Evolutionary conservation across 2,888 invertebrate species (phyloP).

Genomic region (Spialia ferax): DNA sequence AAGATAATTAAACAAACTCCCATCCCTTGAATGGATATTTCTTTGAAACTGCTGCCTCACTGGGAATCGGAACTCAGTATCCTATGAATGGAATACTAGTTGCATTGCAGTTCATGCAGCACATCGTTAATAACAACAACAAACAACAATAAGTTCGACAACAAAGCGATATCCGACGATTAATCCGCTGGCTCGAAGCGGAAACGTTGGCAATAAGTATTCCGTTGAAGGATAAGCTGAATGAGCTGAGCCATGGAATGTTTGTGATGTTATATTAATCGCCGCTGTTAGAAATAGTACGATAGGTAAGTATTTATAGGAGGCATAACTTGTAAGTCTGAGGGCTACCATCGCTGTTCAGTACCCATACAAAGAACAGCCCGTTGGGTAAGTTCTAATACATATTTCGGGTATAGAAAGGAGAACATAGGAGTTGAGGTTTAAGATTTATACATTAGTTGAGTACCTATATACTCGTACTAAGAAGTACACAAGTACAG

Average conservation of each 20-base stretch:
- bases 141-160: constrained; percentile 3
- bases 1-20: not conserved
- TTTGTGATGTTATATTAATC: not conserved
- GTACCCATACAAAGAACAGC: too few species aligned
- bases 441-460: too few species aligned
- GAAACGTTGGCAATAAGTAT: not conserved
- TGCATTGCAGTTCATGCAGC: not conserved
- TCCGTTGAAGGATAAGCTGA: not conserved
- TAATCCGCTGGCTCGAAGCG: not conserved
- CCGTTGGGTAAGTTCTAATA: too few species aligned
- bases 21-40: too few species aligned
- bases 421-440: too few species aligned
- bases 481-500: too few species aligned
- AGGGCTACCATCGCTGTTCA: too few species aligned
- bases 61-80: not conserved
- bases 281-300: too few species aligned
- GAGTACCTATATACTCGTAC: too few species aligned
- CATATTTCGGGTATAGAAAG: too few species aligned
- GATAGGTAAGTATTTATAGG: too few species aligned
- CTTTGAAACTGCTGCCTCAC: not conserved
- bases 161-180: constrained; percentile 5
- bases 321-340: too few species aligned
- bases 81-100: not conserved
- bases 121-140: not conserved
- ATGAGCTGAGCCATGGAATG: not conserved